phyloP scores from a whole-genome alignment of 2,888 invertebrate genomes.

The Drosophila rellima region DNA sequence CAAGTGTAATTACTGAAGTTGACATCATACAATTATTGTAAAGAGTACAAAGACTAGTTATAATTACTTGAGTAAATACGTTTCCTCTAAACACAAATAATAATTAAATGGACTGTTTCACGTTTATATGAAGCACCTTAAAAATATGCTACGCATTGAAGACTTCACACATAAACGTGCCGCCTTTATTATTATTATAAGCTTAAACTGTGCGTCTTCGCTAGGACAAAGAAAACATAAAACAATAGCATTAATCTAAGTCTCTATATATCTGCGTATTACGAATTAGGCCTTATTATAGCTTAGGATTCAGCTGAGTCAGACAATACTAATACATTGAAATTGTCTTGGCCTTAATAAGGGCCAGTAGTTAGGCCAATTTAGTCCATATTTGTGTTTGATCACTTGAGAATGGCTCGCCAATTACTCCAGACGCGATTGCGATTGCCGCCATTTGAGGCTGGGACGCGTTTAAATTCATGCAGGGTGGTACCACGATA shows the following conservation, averaged over 20 bases:
- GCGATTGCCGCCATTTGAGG: constrained; percentile 58
- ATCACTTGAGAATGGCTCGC: constrained; percentile 74
- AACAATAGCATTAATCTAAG: constrained; percentile 13
- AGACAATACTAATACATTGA: constrained; percentile 12
- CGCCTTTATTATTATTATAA: constrained; percentile 13
- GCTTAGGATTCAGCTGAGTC: constrained; percentile 24
- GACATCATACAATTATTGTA: neutral
- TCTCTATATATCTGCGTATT: constrained; percentile 5
- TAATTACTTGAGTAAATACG: neutral
- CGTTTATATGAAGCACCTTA: neutral
- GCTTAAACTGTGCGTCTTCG: constrained; percentile 16
- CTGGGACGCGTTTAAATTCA: constrained; percentile 85
- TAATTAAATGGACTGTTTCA: constrained; percentile 1
- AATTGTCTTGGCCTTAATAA: constrained; percentile 13
- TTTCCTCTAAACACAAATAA: neutral
- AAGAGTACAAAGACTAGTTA: neutral
- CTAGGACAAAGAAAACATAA: constrained; percentile 9
- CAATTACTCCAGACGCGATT: constrained; percentile 80
- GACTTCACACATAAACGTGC: constrained; percentile 1
- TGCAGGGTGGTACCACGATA: constrained; percentile 86
- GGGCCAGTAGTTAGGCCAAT: neutral
- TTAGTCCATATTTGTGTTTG: neutral
- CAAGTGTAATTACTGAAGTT: neutral
- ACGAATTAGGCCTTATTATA: constrained; percentile 8
- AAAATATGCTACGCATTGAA: constrained; percentile 7